These are phyloP conservation scores for Eulemur rufifrons DNA, from an alignment of 2,113 vertebrate species.

Conservation along the genomic window DNA sequence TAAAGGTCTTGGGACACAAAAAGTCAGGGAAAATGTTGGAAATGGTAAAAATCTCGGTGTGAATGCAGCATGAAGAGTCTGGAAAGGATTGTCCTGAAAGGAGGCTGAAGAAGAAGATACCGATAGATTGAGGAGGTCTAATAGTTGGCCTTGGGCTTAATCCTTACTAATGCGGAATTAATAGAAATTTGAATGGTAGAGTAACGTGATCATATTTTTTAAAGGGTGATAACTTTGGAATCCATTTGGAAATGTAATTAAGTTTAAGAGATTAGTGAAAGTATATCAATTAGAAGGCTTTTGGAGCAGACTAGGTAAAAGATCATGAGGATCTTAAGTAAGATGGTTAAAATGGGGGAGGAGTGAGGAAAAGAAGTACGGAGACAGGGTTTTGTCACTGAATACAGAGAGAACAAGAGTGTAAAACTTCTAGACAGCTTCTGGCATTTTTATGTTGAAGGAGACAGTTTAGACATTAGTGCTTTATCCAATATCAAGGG, in stretches of 20 bases:
- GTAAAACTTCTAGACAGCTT: background rate
- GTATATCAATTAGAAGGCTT: conserved; percentile 10
- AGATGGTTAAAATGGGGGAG: background rate
- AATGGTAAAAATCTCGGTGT: background rate
- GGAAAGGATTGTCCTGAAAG: background rate
- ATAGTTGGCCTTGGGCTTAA: background rate
- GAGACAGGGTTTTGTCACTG: background rate
- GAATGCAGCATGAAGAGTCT: background rate
- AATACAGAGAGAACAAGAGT: background rate
- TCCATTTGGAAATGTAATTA: conserved; percentile 4
- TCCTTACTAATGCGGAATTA: background rate
- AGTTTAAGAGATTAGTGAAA: background rate
- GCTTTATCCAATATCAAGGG: background rate
- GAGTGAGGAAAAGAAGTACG: background rate
- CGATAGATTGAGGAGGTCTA: background rate
- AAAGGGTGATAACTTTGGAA: conserved; percentile 1
- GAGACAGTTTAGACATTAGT: background rate
- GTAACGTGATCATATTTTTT: background rate
- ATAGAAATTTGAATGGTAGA: background rate
- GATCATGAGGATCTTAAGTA: background rate
- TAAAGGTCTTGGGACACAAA: background rate
- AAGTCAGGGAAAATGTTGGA: background rate
- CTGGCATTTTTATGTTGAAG: background rate
- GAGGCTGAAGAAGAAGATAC: background rate
- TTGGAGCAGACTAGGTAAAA: background rate